phyloP scores from a whole-genome alignment of 2,888 invertebrate genomes.

The Exocentrus adspersus region DNA sequence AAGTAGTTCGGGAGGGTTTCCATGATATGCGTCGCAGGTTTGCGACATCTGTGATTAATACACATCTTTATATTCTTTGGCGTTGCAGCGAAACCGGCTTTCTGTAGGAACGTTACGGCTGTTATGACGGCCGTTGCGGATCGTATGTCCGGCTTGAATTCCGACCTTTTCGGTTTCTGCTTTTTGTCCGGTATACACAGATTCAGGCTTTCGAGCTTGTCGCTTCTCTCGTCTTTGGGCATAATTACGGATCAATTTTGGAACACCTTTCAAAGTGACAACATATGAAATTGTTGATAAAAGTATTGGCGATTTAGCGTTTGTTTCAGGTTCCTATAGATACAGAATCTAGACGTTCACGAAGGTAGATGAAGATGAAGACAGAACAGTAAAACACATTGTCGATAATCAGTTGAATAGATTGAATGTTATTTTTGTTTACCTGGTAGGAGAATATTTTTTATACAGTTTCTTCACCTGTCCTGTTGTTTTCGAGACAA shows the following conservation, averaged over 20 bases:
- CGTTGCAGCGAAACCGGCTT: conserved; percentile 34
- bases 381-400: no score
- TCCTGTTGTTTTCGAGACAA: not conserved
- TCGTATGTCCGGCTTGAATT: conserved; percentile 44
- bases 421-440: no score
- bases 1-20: conserved; percentile 39
- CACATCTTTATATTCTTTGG: conserved; percentile 41
- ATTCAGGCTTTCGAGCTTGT: not conserved
- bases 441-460: no score
- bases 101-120: conserved; percentile 46
- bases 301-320: not conserved
- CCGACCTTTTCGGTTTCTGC: conserved; percentile 4
- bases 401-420: no score
- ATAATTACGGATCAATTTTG: conserved; percentile 21
- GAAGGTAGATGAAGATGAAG: no score
- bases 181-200: not conserved
- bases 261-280: not conserved
- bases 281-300: not conserved
- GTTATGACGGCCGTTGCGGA: conserved; percentile 41
- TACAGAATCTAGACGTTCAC: no score
- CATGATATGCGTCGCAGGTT: conserved; percentile 27
- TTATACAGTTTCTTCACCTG: no score
- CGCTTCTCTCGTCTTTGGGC: conserved; percentile 10
- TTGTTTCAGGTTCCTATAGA: conserved; percentile 18
- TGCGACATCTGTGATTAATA: conserved; percentile 41